phyloP scores from a whole-genome alignment of 64 coral and sea anemone genomes.

The Stichodactyla helianthus region DNA sequence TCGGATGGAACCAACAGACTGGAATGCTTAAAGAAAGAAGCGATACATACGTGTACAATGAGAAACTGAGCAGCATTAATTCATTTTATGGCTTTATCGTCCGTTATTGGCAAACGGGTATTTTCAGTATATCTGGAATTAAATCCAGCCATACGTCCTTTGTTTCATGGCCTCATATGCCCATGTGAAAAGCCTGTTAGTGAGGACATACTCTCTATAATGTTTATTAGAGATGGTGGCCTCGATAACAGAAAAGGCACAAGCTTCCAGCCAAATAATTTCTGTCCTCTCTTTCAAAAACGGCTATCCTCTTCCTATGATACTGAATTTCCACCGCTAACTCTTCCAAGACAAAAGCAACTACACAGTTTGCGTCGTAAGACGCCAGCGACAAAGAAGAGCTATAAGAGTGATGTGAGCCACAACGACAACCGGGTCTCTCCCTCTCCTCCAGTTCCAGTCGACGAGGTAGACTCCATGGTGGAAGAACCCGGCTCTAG shows the following conservation, averaged over 20 bases:
- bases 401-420: background rate
- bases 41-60: constrained; percentile 26
- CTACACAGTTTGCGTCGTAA: background rate
- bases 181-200: constrained; percentile 15
- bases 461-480: too few relatives aligned
- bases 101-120: constrained; percentile 24
- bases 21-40: constrained; percentile 25
- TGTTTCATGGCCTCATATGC: constrained; percentile 35
- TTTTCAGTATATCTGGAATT: constrained; percentile 31
- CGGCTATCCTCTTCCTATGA: background rate
- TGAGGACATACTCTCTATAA: background rate
- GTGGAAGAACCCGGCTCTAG: too few relatives aligned
- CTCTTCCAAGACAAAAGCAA: background rate
- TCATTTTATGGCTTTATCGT: constrained; percentile 33
- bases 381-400: background rate
- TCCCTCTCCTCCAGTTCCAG: too few relatives aligned
- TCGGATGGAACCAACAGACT: constrained; percentile 15
- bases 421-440: too few relatives aligned
- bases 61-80: constrained; percentile 38
- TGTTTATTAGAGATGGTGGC: constrained; percentile 21
- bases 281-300: constrained; percentile 20
- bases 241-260: background rate
- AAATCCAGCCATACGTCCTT: constrained; percentile 32
- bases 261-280: constrained; percentile 46
- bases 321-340: background rate